These are phyloP conservation scores for Paracanthobrama guichenoti DNA, from an alignment of 2,113 vertebrate genomes.

Conservation along the genomic window DNA sequence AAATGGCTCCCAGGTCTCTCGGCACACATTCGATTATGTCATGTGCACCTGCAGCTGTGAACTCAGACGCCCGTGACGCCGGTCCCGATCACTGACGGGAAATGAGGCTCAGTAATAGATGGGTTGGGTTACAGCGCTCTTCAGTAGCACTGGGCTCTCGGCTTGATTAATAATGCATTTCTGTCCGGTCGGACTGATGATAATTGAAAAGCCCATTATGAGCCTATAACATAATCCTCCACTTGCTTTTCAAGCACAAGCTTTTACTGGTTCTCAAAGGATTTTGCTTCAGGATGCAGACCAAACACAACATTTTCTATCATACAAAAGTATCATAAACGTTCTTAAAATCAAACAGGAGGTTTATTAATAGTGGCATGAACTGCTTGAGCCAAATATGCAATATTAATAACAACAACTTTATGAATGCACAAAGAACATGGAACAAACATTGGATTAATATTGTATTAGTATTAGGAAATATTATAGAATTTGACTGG, in stretches of 20 bases:
- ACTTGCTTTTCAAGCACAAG: background rate
- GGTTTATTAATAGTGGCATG: background rate
- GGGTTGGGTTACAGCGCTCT: conserved; percentile 13
- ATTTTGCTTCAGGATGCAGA: background rate
- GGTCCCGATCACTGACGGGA: background rate
- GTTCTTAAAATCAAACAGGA: background rate
- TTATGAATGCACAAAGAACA: background rate
- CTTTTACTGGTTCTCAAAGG: background rate
- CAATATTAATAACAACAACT: background rate
- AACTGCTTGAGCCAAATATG: background rate
- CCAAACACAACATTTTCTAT: background rate
- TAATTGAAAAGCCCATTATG: background rate
- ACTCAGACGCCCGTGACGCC: background rate
- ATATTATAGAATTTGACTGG: background rate
- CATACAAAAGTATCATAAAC: background rate
- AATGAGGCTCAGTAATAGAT: background rate
- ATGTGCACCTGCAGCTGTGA: conserved; percentile 41
- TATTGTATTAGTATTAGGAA: background rate
- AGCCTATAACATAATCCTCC: background rate
- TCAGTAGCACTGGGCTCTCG: background rate
- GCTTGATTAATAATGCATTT: conserved; percentile 23
- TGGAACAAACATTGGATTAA: background rate
- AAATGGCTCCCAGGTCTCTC: conserved; percentile 43
- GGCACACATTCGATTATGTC: conserved; percentile 38
- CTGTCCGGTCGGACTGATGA: background rate